phyloP scores from a whole-genome alignment of 1,140 invertebrate species.

The Pararge aegeria region DNA sequence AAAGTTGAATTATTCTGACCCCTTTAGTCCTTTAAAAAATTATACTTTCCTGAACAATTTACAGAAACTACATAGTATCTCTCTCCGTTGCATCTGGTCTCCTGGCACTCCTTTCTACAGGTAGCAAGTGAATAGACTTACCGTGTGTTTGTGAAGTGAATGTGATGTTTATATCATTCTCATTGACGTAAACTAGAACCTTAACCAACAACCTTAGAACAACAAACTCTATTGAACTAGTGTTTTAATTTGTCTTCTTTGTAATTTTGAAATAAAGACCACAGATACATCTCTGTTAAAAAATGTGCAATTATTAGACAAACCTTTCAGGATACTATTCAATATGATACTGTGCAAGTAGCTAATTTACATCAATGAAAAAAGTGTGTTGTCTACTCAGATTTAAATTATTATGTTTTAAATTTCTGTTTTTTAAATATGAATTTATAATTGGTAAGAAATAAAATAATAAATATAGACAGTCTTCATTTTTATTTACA shows the following conservation, averaged over 20 bases:
- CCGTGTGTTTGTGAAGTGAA: slow-evolving; percentile 42
- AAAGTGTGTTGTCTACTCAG: slow-evolving; percentile 29
- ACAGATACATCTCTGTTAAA: no score
- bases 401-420: slow-evolving; percentile 37
- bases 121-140: slow-evolving; percentile 71
- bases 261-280: no score
- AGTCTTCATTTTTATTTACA: slow-evolving; percentile 70
- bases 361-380: not conserved
- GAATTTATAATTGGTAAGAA: slow-evolving; percentile 52
- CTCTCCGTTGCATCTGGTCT: slow-evolving; percentile 92
- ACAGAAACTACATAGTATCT: slow-evolving; percentile 94
- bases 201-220: not conserved
- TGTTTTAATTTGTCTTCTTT: no score
- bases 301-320: not conserved
- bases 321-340: not conserved
- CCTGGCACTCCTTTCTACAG: slow-evolving; percentile 94
- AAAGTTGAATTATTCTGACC: no score
- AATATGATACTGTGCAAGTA: not conserved
- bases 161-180: slow-evolving; percentile 19
- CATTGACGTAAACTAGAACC: not conserved
- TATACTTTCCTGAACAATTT: slow-evolving; percentile 70
- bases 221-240: no score
- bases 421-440: slow-evolving; percentile 48
- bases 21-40: no score
- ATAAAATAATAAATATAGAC: slow-evolving; percentile 48